Base-by-base conservation (phyloP, 2,797 vertebrate genomes). In the Diplodus puntazzo region DNA sequence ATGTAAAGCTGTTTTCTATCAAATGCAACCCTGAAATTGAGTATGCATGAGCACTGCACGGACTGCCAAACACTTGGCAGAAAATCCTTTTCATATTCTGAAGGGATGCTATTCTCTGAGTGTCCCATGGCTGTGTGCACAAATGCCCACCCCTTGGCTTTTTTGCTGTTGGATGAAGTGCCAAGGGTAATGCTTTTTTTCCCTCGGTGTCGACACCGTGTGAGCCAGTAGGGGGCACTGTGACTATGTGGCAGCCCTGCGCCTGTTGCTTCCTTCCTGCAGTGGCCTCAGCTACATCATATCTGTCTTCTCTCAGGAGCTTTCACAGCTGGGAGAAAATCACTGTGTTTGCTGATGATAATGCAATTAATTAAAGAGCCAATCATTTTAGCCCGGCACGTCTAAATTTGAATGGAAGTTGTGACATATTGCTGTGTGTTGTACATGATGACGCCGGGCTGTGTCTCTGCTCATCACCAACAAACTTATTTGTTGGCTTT, bases 281-380 rank as follows among this genome's bases (percentile, higher is more conserved):
- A 89, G 89, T 80, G 74, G 89, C 78, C 75, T 75, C 81, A 43
- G 85, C 85, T 73, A 89, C 90, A 89, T 92, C 82, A 91, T 92
- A 93, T 93, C 92, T 91, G 87, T 72, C 85, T 92, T 86, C 79
- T 92, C 92, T 93, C 93, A 91, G 92, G 91, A 93, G 90, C 90
- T 87, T 93, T 93, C 82, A 86, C 13, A 75, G 83, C 83, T 73
- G 81, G 83, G 83, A 90, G 90, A 90, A 92, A 93, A 92, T 92
- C 92, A 87, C 90, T 91, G 92, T 93, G 91, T 94, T 94, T 94
- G 91, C 91, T 88, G 91, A 94, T 92, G 93, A 94, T 94, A 93
- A 93, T 94, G 92, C 92, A 93, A 94, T 94, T 94, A 93, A 92
- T 94, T 93, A 93, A 92, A 91, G 89, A 93, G 89, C 88, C 91